Conservation (phyloP, 2,888 invertebrate species). For the Selenia dentaria region DNA sequence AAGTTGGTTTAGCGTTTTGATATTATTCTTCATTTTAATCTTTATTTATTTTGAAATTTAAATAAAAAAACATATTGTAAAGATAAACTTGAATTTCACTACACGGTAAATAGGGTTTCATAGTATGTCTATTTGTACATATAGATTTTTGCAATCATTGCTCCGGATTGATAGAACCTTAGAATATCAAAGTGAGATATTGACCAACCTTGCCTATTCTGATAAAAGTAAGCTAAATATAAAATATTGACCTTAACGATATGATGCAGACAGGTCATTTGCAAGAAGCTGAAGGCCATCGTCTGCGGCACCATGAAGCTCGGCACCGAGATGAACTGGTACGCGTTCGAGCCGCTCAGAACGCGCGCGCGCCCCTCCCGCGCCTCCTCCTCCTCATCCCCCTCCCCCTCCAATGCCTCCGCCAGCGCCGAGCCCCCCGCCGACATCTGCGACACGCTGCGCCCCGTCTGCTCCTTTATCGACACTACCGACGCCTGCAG, state of each 20-base stretch:
- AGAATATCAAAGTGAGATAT: no score
- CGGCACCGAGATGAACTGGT: constrained; percentile 63
- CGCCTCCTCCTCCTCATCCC: constrained; percentile 18
- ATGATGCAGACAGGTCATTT: constrained; percentile 71
- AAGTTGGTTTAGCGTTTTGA: no score
- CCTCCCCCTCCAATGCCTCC: neutral
- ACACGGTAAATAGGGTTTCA: no score
- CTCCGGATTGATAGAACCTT: no score
- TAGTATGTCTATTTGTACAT: no score
- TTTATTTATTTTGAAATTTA: no score
- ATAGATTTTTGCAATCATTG: no score
- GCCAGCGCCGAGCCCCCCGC: neutral
- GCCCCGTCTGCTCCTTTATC: neutral
- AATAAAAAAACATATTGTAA: no score
- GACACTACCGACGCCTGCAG: neutral
- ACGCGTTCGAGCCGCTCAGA: constrained; percentile 63
- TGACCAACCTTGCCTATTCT: no score
- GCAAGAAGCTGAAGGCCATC: constrained; percentile 70
- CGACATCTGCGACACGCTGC: neutral
- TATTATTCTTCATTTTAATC: no score
- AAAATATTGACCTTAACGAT: constrained; percentile 57
- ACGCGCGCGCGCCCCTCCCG: constrained; percentile 55
- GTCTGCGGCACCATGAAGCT: constrained; percentile 68
- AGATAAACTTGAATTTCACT: no score
- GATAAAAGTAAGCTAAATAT: no score